Conservation (phyloP, 2,113 vertebrate species). For the Aphelocoma coerulescens region DNA sequence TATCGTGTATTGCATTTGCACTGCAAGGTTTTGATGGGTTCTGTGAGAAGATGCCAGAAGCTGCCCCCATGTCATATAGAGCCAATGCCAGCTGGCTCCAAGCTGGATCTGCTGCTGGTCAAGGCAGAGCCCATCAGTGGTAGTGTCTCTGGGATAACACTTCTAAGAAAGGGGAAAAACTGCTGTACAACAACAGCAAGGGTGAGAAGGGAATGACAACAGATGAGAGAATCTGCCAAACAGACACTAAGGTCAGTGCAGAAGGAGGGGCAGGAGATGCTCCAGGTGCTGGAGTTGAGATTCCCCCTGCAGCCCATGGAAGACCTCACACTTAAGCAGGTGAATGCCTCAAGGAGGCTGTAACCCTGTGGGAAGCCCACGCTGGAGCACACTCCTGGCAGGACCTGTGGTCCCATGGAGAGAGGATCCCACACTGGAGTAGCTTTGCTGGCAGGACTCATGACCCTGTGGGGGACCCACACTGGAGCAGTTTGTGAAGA, state of each 20-base stretch:
- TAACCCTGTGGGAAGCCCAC: not conserved
- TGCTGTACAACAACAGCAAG: not conserved
- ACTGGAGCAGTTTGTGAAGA: not conserved
- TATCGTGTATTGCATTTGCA: not conserved
- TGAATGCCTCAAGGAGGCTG: not conserved
- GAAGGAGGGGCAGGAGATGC: not conserved
- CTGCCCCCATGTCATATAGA: too few relatives aligned
- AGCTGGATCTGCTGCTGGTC: not conserved
- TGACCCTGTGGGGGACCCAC: not conserved
- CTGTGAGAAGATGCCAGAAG: not conserved
- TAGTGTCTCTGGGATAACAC: not conserved
- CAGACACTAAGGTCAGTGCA: not conserved
- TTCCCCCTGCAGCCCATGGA: not conserved
- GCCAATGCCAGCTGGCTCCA: not conserved
- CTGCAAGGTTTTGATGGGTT: not conserved
- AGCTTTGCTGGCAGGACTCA: not conserved
- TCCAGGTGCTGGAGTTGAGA: not conserved
- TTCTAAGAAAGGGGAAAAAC: not conserved
- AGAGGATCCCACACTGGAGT: not conserved
- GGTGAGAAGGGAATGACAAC: not conserved
- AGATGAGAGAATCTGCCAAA: not conserved
- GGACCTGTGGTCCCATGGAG: not conserved
- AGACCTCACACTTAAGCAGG: fast-evolving
- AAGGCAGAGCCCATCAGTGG: not conserved
- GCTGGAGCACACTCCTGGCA: not conserved